Conservation (phyloP, 2,113 vertebrate species). For the Oreocharis arfaki region DNA sequence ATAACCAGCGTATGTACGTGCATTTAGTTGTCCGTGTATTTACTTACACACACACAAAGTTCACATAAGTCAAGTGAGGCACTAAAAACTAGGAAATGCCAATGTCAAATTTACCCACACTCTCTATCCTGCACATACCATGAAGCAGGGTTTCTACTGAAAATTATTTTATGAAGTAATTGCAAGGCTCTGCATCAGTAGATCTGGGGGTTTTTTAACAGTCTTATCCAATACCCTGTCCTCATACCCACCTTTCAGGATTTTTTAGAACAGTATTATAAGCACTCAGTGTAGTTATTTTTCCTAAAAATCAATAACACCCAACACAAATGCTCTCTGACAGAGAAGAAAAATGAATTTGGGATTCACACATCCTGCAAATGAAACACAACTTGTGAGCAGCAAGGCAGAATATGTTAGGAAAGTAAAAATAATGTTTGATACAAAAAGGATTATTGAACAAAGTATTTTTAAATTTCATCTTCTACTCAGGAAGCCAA, state of each 20-base stretch:
- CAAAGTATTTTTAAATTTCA: not conserved
- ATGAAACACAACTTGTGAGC: not conserved
- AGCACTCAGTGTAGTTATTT: not conserved
- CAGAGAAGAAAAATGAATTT: not conserved
- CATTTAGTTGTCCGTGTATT: not conserved
- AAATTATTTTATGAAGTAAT: not conserved
- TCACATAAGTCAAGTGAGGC: not conserved
- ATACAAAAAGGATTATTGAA: not conserved
- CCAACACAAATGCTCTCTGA: not conserved
- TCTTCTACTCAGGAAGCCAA: not conserved
- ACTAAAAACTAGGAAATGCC: not conserved
- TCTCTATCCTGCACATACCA: not conserved
- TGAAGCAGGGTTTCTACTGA: not conserved
- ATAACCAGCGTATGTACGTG: not conserved
- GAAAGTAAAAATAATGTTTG: not conserved
- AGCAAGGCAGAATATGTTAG: not conserved
- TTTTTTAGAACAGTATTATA: not conserved
- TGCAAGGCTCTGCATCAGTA: not conserved
- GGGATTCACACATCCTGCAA: not conserved
- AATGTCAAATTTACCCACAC: not conserved
- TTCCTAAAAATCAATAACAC: not conserved
- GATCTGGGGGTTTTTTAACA: not conserved
- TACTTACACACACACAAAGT: not conserved
- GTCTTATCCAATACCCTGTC: not conserved
- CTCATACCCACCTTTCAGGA: not conserved